Base-by-base conservation (phyloP, 1,140 invertebrate genomes). In the Babylonia areolata region DNA sequence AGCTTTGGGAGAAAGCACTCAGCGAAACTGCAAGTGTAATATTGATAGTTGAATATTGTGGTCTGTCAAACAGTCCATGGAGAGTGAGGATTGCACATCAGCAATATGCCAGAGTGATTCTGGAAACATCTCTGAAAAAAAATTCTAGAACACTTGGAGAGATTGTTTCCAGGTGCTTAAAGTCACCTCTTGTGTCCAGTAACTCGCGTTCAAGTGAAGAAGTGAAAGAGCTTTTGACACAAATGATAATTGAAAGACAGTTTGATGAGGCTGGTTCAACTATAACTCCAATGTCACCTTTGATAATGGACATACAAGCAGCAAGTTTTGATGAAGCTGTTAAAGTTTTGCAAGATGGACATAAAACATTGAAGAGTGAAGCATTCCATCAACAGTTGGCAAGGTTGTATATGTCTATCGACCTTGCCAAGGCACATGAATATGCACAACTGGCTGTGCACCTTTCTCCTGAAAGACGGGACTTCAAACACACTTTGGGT, bases 321-420 rank as follows among this genome's bases (percentile, higher is more conserved):
- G 35, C 73, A 11, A 33, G 35, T n/a, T 75, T 75, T 75, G 23
- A 35, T 35, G 6, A 75, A 75, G 73, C 73, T 75, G 73, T 75
- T 35, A 23, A 37, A 23, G 73, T 75, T 9, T 23, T 75, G 33
- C 9, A 75, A 23, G 31, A 17, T 37, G 73, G 33, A 35, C 23
- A 75, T 35, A 37, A 75, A 75, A 75, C n/a, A 75, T 35, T 75
- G 15, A 75, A 75, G 28, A 35, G 35, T 35, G 73, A 75, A 75
- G 73, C 28, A 11, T 75, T 75, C 9, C 9, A 75, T 39, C 73
- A 75, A 6, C 73, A 75, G 9, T 39, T 75, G 12, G 73, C 73
- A 39, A 75, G 73, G 23, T 75, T 75, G 31, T 37, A 75, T 23
- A 20, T 37, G 3, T 5, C 12, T 15, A 6, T 0, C 15, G 37